Evolutionary conservation across 2,113 vertebrate genomes (phyloP), one percentile per base, ranked within the genome.

Genomic region (Megalops atlanticus): DNA sequence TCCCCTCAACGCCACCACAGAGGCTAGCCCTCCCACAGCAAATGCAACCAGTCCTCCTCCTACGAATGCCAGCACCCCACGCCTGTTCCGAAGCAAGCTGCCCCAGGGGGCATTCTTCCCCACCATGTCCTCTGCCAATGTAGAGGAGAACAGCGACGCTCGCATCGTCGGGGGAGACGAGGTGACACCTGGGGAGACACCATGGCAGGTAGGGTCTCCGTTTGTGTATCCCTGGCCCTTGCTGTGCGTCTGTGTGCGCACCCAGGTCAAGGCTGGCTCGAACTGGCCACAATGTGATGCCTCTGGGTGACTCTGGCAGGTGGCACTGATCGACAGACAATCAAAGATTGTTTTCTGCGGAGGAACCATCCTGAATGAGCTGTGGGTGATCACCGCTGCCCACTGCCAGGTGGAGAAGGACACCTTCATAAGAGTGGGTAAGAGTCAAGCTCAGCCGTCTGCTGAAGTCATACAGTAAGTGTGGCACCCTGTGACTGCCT

Each of bases 311-410:
- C 64, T 36, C 77, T 82, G 74, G 27, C 87, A 99, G 98, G 95
- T 96, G 68, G 8, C 85, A 11, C 85, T 99, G 85, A 86, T 96
- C 85, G 21, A 82, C 38, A 83, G 84, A 0, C 0, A 81, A 0
- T 85, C 70, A 35, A 58, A 70, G 0, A 0, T 64, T 33, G 87
- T 91, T 0, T 97, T 98, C 90, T 99, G 97, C 0, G 97, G 98
- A 0, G 98, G 92, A 0, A 93, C 96, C 82, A 96, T 99, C 47
- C 64, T 99, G 87, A 96, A 92, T 16, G 91, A 96, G 49, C 85
- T 89, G 4, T 99, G 98, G 98, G 77, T 99, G 1, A 90, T 99
- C 87, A 98, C 96, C 0, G 98, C 98, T 0, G 98, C 97, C 0
- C 98, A 99, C 77, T 99, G 98, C 84, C 92, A 94, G 79, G 31